phyloP scores from a whole-genome alignment of 2,797 vertebrate genomes.

The Cyprinodon diabolis region DNA sequence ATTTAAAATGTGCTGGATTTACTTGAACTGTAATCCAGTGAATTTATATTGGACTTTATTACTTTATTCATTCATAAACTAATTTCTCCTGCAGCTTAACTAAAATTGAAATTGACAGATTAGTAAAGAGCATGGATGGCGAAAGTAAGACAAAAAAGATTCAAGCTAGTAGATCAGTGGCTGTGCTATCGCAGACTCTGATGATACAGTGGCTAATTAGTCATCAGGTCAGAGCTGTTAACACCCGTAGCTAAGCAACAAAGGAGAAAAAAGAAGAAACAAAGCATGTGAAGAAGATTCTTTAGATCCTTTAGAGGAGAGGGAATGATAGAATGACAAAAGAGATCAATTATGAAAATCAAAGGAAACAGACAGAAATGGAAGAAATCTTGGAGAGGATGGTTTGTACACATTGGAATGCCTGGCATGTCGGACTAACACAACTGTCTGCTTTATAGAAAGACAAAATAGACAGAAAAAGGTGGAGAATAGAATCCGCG shows the following conservation, averaged over 20 bases:
- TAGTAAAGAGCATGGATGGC: constrained; percentile 22
- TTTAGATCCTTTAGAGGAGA: not conserved
- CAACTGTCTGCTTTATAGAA: constrained; percentile 35
- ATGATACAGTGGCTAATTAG: constrained; percentile 77
- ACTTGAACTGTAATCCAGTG: not conserved
- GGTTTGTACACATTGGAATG: constrained; percentile 41
- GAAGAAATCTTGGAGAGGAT: constrained; percentile 38
- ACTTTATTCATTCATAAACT: not conserved
- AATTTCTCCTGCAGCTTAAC: not conserved
- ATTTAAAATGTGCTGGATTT: not conserved
- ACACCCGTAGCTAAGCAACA: constrained; percentile 60
- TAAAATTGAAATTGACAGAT: constrained; percentile 31
- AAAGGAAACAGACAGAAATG: constrained; percentile 32
- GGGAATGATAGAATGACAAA: constrained; percentile 20
- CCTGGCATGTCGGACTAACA: constrained; percentile 43
- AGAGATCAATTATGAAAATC: constrained; percentile 27
- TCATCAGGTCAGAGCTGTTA: constrained; percentile 72
- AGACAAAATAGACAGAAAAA: constrained; percentile 42
- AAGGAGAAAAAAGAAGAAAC: constrained; percentile 37
- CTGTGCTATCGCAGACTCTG: constrained; percentile 59
- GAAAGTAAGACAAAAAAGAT: constrained; percentile 35
- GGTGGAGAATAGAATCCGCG: constrained; percentile 12
- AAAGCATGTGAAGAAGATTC: constrained; percentile 6
- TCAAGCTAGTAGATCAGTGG: constrained; percentile 32
- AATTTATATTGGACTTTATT: not conserved